Evolutionary conservation across 2,113 vertebrate genomes (phyloP).

Genomic region (Macaca mulatta): DNA sequence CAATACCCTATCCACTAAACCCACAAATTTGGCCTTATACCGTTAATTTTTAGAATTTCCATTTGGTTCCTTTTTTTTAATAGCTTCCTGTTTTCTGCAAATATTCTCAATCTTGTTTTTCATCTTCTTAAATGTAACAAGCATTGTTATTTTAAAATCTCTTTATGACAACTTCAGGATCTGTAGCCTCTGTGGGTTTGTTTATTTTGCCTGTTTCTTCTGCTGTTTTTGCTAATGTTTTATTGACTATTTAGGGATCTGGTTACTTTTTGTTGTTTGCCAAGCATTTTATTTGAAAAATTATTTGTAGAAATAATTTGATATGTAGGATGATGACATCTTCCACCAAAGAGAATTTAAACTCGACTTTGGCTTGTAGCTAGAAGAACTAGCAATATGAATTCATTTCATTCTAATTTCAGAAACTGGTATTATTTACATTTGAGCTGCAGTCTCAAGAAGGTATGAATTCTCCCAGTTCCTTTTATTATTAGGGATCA

Average conservation of each 20-base stretch:
- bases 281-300: neutral
- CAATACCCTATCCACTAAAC: neutral
- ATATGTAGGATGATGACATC: neutral
- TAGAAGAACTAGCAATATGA: neutral
- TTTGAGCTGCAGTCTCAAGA: neutral
- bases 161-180: neutral
- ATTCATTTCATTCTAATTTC: conserved; percentile 17
- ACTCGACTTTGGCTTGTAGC: neutral
- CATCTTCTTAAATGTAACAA: conserved; percentile 9
- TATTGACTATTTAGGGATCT: neutral
- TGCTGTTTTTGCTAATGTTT: neutral
- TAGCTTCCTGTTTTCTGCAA: neutral
- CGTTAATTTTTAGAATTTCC: conserved; percentile 7
- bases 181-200: neutral
- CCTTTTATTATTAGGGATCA: neutral
- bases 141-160: neutral
- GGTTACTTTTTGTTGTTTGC: neutral
- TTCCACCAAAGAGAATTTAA: conserved; percentile 6
- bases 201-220: neutral
- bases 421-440: neutral
- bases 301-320: conserved; percentile 35
- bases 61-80: neutral
- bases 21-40: neutral
- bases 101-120: neutral
- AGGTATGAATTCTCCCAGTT: neutral